Conservation (phyloP, 2,888 invertebrate species). For the Teleiodes luculella region DNA sequence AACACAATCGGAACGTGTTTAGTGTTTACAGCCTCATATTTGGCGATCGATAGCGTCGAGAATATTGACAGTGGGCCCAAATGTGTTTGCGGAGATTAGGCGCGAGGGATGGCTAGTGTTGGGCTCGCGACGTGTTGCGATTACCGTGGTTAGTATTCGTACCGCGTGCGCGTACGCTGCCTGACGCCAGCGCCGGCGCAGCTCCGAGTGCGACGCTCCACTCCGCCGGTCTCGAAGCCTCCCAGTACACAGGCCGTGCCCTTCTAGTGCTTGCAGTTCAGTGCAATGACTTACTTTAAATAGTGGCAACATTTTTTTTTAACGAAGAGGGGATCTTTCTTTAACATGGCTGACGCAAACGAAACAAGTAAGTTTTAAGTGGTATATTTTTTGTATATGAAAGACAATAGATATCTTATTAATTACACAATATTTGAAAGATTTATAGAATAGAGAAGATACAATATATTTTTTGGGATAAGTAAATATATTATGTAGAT, state of each 20-base stretch:
- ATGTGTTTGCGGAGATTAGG: slow-evolving; percentile 62
- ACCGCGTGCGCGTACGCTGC: slow-evolving; percentile 66
- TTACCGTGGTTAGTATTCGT: slow-evolving; percentile 68
- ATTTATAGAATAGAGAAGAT: too few species aligned
- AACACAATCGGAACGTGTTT: slow-evolving; percentile 46
- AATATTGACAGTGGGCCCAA: slow-evolving; percentile 62
- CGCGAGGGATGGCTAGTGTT: slow-evolving; percentile 48
- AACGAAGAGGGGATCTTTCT: slow-evolving; percentile 29
- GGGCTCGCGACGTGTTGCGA: slow-evolving; percentile 42
- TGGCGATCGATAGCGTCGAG: slow-evolving; percentile 57
- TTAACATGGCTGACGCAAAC: slow-evolving; percentile 43
- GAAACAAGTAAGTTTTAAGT: slow-evolving; percentile 31
- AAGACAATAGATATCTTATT: not conserved
- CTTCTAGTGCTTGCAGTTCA: slow-evolving; percentile 56
- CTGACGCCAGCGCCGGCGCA: slow-evolving; percentile 60
- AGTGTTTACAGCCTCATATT: slow-evolving; percentile 54
- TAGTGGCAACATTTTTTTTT: slow-evolving; percentile 27
- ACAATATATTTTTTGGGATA: too few species aligned
- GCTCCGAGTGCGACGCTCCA: slow-evolving; percentile 49
- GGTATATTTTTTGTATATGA: slow-evolving; percentile 4
- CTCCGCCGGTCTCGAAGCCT: slow-evolving; percentile 51
- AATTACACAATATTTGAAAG: too few species aligned
- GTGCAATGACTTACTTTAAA: slow-evolving; percentile 61
- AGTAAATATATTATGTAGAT: too few species aligned
- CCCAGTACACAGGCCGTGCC: slow-evolving; percentile 48